These are phyloP conservation scores for Drosophila albomicans DNA, from an alignment of 1,140 invertebrate genomes.

Conservation along the genomic window DNA sequence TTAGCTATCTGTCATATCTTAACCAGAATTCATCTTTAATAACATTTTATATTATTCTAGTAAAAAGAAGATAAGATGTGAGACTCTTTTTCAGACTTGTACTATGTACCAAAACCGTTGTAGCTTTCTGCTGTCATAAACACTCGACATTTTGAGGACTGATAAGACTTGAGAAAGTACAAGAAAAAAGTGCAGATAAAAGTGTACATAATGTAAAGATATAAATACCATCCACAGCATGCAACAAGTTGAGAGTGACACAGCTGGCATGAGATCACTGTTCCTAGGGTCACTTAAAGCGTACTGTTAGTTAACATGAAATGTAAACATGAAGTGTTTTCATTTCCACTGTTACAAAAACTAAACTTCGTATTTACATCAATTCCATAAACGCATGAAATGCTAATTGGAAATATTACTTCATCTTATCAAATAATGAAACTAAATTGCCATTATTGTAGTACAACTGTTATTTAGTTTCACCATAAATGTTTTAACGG, in stretches of 20 bases:
- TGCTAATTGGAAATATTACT: no score
- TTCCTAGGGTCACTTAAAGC: not conserved
- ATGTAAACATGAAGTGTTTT: not conserved
- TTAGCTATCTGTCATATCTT: constrained; percentile 9
- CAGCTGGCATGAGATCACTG: not conserved
- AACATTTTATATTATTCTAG: constrained; percentile 5
- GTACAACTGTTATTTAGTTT: not conserved
- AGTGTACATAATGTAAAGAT: not conserved
- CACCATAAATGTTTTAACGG: not conserved
- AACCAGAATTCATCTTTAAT: not conserved
- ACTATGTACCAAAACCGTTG: not conserved
- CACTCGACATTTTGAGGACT: not conserved
- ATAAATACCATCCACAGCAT: not conserved
- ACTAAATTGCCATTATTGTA: no score
- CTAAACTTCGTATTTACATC: no score
- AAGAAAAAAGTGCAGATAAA: not conserved
- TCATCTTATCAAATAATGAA: no score
- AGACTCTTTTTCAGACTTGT: not conserved
- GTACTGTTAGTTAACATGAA: not conserved
- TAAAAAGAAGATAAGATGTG: constrained; percentile 12
- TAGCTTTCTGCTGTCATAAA: not conserved
- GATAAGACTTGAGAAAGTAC: constrained; percentile 2
- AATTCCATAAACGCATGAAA: no score
- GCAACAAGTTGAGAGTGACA: constrained; percentile 9
- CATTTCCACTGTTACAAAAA: not conserved